These are phyloP conservation scores for Camelus bactrianus DNA, from an alignment of 2,113 vertebrate genomes.

Conservation along the genomic window DNA sequence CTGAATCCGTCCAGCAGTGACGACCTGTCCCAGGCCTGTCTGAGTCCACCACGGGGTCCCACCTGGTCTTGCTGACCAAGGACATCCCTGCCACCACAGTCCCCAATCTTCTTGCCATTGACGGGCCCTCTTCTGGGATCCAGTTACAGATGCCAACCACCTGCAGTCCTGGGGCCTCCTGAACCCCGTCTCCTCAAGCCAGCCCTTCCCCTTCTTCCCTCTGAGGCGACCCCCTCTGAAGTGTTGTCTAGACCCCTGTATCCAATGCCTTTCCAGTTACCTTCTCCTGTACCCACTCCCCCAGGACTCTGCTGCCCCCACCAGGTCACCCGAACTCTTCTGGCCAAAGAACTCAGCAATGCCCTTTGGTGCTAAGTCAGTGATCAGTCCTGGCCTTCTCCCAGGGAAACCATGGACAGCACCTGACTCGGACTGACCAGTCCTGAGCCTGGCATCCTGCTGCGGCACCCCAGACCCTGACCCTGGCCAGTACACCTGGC, in stretches of 20 bases:
- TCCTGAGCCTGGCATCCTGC: not conserved
- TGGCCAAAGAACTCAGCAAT: no score
- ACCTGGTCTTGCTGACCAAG: not conserved
- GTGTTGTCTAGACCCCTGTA: rapidly evolving
- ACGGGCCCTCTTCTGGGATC: not conserved
- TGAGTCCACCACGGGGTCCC: no score
- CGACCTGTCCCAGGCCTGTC: not conserved
- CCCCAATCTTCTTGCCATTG: rapidly evolving
- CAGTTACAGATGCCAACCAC: not conserved
- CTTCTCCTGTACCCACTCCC: no score
- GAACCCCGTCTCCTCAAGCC: no score
- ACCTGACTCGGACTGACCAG: not conserved
- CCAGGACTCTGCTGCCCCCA: not conserved
- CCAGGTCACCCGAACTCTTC: not conserved
- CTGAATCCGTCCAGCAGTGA: not conserved
- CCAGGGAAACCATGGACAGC: not conserved
- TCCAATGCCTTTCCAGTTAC: not conserved
- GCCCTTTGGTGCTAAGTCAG: not conserved
- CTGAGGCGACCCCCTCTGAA: not conserved
- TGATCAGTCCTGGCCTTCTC: no score
- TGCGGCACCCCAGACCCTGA: no score
- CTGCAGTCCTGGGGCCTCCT: not conserved
- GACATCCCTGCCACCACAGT: not conserved
- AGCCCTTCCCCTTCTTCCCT: rapidly evolving
- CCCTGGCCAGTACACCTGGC: not conserved